A percentile compares a stretch with the other conserved stretches of the same genome.
phyloP scores from a whole-genome alignment of 2,113 vertebrate species.

The Coreoperca whiteheadi region DNA sequence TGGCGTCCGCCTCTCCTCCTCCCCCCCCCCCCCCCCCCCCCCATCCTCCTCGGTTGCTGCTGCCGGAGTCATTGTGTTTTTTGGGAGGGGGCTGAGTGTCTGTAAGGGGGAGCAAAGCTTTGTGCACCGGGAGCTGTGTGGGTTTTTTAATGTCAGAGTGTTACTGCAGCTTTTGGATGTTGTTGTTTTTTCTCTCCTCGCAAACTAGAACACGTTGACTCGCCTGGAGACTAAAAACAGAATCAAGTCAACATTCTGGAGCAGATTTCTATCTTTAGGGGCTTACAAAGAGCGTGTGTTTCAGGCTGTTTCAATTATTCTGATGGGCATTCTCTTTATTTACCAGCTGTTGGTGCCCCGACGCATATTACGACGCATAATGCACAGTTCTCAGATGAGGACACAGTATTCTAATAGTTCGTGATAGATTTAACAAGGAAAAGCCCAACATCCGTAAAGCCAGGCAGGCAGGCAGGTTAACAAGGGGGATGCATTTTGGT shows the following conservation, averaged over 20 bases:
- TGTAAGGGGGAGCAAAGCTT: slow-evolving; percentile 31
- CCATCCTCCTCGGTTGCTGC: neutral
- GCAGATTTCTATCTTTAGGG: neutral
- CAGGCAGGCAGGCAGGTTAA: no score
- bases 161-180: slow-evolving; percentile 1
- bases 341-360: neutral
- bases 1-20: slow-evolving; percentile 7
- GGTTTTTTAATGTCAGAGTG: slow-evolving; percentile 24
- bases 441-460: no score
- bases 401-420: neutral
- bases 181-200: slow-evolving; percentile 22
- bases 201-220: slow-evolving; percentile 13
- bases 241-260: neutral
- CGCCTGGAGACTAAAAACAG: neutral
- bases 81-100: slow-evolving; percentile 18
- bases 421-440: neutral
- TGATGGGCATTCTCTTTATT: neutral
- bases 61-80: slow-evolving; percentile 21
- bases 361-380: neutral
- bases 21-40: neutral
- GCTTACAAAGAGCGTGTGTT: accelerated
- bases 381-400: no score
- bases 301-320: neutral
- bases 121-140: neutral
- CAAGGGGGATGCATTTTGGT: no score